Conservation (phyloP, 2,113 vertebrate genomes). For the Clarias magur region DNA sequence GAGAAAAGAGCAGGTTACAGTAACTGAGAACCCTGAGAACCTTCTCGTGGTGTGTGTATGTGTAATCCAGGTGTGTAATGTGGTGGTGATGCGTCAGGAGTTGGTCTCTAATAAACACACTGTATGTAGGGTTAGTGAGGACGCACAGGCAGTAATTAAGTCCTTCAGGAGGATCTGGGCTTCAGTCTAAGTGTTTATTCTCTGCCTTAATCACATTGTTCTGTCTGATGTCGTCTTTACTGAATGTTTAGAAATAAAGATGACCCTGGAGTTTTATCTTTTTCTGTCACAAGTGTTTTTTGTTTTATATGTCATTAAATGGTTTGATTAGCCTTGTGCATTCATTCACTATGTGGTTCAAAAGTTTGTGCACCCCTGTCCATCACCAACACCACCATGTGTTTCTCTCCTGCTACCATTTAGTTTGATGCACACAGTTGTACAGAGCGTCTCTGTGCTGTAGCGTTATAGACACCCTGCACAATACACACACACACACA, state of each 20-base stretch:
- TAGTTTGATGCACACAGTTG: too few relatives aligned
- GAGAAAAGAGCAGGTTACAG: background rate
- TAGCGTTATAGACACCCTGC: too few relatives aligned
- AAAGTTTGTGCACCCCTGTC: background rate
- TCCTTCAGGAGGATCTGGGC: background rate
- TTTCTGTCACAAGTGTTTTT: background rate
- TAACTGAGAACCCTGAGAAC: background rate
- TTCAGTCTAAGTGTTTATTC: background rate
- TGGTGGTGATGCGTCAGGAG: background rate
- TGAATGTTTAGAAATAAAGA: slow-evolving; percentile 19
- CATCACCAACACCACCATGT: background rate
- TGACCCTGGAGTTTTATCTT: background rate
- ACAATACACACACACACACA: too few relatives aligned
- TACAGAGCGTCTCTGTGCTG: too few relatives aligned
- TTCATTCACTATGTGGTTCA: background rate
- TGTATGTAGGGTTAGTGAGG: background rate
- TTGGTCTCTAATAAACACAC: background rate
- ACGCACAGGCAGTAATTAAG: background rate
- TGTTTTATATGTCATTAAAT: background rate
- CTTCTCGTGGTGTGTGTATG: background rate
- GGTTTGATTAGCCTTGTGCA: background rate
- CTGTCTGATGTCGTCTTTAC: background rate
- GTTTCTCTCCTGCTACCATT: background rate
- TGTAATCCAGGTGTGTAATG: background rate
- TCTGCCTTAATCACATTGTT: background rate